Conservation (phyloP, 1,140 invertebrate genomes). For the Temnothorax longispinosus region DNA sequence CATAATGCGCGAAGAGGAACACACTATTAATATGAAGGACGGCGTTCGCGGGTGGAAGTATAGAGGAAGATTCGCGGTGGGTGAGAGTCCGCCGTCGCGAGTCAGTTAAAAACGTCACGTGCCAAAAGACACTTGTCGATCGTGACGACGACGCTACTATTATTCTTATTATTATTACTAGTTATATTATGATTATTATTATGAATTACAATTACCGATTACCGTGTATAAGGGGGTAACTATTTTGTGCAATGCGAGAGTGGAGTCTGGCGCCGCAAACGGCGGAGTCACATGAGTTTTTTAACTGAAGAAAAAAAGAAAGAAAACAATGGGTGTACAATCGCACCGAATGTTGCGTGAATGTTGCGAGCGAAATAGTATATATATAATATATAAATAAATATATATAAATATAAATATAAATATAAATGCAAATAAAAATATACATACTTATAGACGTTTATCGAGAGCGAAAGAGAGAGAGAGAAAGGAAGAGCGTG, state of each 20-base stretch:
- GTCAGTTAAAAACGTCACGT: conserved; percentile 26
- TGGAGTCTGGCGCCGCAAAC: conserved; percentile 51
- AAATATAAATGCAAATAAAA: conserved; percentile 59
- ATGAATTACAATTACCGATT: conserved; percentile 59
- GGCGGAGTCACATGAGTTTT: conserved; percentile 65
- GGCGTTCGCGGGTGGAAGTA: neutral
- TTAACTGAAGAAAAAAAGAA: conserved; percentile 41
- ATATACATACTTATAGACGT: conserved; percentile 75
- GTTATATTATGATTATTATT: conserved; percentile 72
- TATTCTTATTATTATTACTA: conserved; percentile 64
- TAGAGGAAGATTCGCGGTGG: neutral
- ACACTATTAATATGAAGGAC: neutral
- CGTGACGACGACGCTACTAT: conserved; percentile 66
- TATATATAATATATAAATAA: conserved; percentile 59
- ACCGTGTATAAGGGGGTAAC: conserved; percentile 64
- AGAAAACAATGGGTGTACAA: conserved; percentile 55
- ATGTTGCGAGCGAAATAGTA: conserved; percentile 62
- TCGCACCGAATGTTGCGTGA: conserved; percentile 64
- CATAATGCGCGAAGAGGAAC: conserved; percentile 51
- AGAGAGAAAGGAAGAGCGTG: conserved; percentile 27
- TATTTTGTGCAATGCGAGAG: conserved; percentile 70
- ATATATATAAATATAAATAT: conserved; percentile 54
- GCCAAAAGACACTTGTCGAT: conserved; percentile 53
- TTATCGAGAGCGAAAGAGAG: conserved; percentile 56
- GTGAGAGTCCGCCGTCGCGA: neutral